A percentile compares a stretch with the other conserved stretches of the same genome.
Conservation (phyloP, 2,797 vertebrate genomes). For the Anisognathus igniventris region DNA sequence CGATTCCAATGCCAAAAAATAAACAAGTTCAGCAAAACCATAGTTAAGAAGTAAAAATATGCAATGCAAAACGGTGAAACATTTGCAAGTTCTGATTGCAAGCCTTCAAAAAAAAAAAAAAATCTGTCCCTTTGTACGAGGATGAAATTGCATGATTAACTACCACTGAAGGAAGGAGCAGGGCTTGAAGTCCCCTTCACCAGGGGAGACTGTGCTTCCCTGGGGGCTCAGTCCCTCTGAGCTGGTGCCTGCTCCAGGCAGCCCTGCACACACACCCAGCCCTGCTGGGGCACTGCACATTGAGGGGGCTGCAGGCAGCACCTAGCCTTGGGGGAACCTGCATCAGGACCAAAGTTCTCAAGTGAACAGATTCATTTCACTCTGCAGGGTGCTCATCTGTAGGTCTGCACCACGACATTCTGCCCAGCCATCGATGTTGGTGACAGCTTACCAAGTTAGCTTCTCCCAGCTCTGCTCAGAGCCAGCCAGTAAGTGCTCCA, state of each 20-base stretch:
- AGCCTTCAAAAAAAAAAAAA: background rate
- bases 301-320: background rate
- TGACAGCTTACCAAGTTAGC: constrained; percentile 1
- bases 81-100: background rate
- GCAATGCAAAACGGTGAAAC: background rate
- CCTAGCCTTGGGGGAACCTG: background rate
- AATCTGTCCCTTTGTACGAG: background rate
- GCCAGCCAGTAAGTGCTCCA: background rate
- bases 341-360: background rate
- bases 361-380: background rate
- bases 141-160: background rate
- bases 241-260: background rate
- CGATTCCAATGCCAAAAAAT: background rate
- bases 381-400: background rate
- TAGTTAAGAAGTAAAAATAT: background rate
- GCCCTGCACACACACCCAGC: background rate
- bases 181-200: fast-evolving
- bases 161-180: background rate
- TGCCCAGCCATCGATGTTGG: background rate
- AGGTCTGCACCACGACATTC: background rate
- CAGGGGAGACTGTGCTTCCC: background rate
- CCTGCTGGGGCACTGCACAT: background rate
- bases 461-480: background rate
- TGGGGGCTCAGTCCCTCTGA: background rate
- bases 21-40: background rate